Evolutionary conservation across 2,888 invertebrate species (phyloP), one percentile per base, ranked within the genome.

Genomic region (Drosophila tanythrix): DNA sequence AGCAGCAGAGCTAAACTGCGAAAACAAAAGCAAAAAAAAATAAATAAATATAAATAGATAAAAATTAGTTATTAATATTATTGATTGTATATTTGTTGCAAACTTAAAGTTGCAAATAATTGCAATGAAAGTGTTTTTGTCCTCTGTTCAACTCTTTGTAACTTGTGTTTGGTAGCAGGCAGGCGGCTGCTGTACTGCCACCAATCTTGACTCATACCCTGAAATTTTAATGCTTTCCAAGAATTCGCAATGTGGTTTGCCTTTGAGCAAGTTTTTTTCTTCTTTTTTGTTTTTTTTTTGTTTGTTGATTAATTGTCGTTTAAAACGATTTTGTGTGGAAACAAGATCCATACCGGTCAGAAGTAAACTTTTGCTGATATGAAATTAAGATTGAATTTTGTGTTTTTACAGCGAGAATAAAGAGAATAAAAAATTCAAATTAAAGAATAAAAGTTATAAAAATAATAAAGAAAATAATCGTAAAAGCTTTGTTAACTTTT

Each of bases 251-350:
- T 70, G 79, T 63, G 43, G 66, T 72, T 61, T 57, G 82, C 65
- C 62, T 70, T 62, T 64, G 25, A 69, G 61, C 79, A 51, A 68
- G 61, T 67, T 72, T 52, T 52, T 21, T 21, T n/a, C 8, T 52
- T 15, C 52, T 60, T 65, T 78, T 88, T 11, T 11, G 2, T 18
- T 52, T 67, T 70, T 52, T 52, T n/a, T n/a, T 21, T 18, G 51
- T 18, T 57, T 61, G 56, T 76, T 88, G 79, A 88, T 82, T 80
- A 82, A 85, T 85, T 80, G 67, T 77, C 15, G 70, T 35, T 66
- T 31, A 35, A 53, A 69, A 59, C 8, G 55, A 21, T 62, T 46
- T 63, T 57, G 38, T 40, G 57, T 33, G 40, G 60, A 71, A 70
- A 74, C 64, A 52, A 77, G 48, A 70, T 60, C 29, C 33, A 58